Percentiles rank a stretch among this genome's conserved stretches.
Conservation (phyloP, 1,140 invertebrate genomes). For the Teleogryllus occipitalis region DNA sequence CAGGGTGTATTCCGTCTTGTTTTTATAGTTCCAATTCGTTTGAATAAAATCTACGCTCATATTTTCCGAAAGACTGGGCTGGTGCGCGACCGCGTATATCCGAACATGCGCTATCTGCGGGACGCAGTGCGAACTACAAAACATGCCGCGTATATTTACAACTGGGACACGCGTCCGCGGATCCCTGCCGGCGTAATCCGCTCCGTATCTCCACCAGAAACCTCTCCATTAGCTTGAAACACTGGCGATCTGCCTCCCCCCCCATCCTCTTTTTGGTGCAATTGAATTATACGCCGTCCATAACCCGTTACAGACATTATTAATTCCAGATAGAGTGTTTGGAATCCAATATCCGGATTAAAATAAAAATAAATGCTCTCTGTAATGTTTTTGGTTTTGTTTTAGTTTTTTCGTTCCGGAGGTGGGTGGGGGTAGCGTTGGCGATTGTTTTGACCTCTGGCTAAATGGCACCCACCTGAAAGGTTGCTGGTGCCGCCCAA, state of each 20-base stretch:
- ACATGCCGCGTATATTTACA: background rate
- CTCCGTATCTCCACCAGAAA: background rate
- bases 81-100: background rate
- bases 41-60: slow-evolving; percentile 1
- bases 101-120: background rate
- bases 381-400: background rate
- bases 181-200: background rate
- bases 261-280: background rate
- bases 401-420: background rate
- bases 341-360: background rate
- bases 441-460: background rate
- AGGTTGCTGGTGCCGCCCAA: too few relatives aligned
- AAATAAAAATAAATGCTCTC: background rate
- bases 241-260: too few relatives aligned
- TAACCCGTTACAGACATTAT: background rate
- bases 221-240: background rate
- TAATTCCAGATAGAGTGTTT: background rate
- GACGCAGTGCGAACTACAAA: background rate
- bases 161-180: background rate
- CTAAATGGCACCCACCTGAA: too few relatives aligned
- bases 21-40: background rate
- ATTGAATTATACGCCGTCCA: background rate
- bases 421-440: background rate
- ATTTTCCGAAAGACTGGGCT: background rate
- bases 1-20: background rate